These are phyloP conservation scores for Chymomyza caudatula DNA, from an alignment of 2,888 invertebrate genomes.

Conservation along the genomic window DNA sequence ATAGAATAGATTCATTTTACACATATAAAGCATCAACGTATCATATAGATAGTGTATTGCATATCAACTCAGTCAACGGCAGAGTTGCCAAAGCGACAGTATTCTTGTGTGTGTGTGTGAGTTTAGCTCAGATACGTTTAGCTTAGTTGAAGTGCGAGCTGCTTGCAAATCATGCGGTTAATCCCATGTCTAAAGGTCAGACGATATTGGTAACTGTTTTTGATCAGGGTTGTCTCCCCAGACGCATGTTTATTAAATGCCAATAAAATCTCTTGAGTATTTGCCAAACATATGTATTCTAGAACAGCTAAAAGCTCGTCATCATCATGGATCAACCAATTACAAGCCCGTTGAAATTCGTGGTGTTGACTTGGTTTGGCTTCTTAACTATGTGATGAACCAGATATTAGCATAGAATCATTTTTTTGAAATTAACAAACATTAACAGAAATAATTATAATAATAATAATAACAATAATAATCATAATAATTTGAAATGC, in stretches of 20 bases:
- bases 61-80: background rate
- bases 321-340: background rate
- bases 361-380: background rate
- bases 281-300: background rate
- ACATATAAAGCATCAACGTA: constrained; percentile 8
- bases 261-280: constrained; percentile 20
- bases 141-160: background rate
- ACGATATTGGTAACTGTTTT: background rate
- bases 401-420: too few species aligned
- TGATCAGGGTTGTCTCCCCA: background rate
- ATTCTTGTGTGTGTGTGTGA: background rate
- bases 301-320: too few species aligned
- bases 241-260: constrained; percentile 18
- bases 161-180: background rate
- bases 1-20: constrained; percentile 17
- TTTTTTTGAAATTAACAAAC: too few species aligned
- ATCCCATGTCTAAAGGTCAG: background rate
- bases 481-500: too few species aligned
- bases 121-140: background rate
- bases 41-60: constrained; percentile 7
- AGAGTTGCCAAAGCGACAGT: constrained; percentile 35
- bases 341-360: background rate
- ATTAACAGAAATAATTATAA: too few species aligned
- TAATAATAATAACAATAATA: too few species aligned
- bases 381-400: background rate